Evolutionary conservation across 2,888 invertebrate species (phyloP), one percentile per base, ranked within the genome.

Genomic region (Aleiodes leptofemur): DNA sequence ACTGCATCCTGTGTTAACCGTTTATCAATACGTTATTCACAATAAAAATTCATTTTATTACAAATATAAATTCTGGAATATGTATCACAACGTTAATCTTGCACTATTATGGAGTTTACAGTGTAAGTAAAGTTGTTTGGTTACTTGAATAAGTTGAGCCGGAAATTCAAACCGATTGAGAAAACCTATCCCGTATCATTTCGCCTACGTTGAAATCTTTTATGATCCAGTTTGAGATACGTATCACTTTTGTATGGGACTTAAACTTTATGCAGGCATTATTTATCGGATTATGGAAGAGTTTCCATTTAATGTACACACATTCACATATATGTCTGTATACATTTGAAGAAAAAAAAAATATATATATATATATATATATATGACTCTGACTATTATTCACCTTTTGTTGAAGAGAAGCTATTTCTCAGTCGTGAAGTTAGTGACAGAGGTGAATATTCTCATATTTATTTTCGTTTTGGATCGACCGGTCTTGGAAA

Each of bases 81-180:
- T 89, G 88, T 89, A 88, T 81, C 89, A 88, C 80, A 87, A 87
- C 82, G 83, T 86, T 69, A 86, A 88, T 81, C 83, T 89, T 72
- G 84, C 87, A 43, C 83, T 89, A 64, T 85, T 88, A 59, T 89
- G 89, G 89, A 85, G 83, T 78, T 79, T 88, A 69, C 82, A 85
- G 74, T 83, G 86, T 86, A 80, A 86, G 86, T 86, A 83, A 48
- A 61, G 43, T 13, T 57, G 48, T 13, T 11, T 16, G 9, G 34
- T 38, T 61, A 7, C 13, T 69, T 38, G 9, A 48, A 53, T 29
- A 5, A 43, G 23, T 59, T 14, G 34, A 59, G 56, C 34, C 69
- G 9, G 69, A 69, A 38, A 69, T 56, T 69, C 13, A 13, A 51
- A 43, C 14, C 14, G 57, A n/a, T 75, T n/a, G 48, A 38, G 38